Conservation (phyloP, 2,113 vertebrate species). For the Lophura nycthemera region DNA sequence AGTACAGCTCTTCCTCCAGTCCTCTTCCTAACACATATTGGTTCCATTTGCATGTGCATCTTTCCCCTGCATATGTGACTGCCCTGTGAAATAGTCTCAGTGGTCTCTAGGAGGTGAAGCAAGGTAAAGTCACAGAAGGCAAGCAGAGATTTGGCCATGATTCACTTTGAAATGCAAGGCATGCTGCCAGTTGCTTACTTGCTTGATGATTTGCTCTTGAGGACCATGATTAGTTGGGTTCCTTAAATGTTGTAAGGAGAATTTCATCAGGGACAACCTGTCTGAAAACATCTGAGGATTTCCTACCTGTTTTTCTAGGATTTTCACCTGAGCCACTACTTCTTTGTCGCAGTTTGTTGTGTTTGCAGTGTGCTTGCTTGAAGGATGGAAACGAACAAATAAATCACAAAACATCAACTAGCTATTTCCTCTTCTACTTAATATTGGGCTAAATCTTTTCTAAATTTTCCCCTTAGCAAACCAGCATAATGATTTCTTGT, state of each 20-base stretch:
- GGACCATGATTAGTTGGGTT: not conserved
- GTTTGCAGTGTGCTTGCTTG: conserved; percentile 21
- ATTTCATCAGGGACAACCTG: not conserved
- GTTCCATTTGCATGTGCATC: not conserved
- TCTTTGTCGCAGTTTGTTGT: not conserved
- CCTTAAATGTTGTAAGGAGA: not conserved
- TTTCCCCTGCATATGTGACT: not conserved
- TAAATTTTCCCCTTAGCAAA: conserved; percentile 1
- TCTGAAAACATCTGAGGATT: not conserved
- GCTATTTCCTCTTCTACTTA: conserved; percentile 33
- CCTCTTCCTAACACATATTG: not conserved
- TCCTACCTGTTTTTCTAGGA: not conserved
- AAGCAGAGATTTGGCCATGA: not conserved
- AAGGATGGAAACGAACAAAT: conserved; percentile 38
- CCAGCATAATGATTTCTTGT: conserved; percentile 29
- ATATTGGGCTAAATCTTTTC: not conserved
- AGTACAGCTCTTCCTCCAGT: not conserved
- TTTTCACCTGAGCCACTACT: not conserved
- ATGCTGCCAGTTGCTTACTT: not conserved
- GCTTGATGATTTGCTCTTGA: not conserved
- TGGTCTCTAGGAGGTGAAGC: not conserved
- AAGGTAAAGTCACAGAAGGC: not conserved
- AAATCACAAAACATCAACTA: conserved; percentile 10
- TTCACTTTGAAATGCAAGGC: not conserved
- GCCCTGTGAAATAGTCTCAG: not conserved